Evolutionary conservation across 2,797 vertebrate genomes (phyloP).

Genomic region (Pseudochaenichthys georgianus): DNA sequence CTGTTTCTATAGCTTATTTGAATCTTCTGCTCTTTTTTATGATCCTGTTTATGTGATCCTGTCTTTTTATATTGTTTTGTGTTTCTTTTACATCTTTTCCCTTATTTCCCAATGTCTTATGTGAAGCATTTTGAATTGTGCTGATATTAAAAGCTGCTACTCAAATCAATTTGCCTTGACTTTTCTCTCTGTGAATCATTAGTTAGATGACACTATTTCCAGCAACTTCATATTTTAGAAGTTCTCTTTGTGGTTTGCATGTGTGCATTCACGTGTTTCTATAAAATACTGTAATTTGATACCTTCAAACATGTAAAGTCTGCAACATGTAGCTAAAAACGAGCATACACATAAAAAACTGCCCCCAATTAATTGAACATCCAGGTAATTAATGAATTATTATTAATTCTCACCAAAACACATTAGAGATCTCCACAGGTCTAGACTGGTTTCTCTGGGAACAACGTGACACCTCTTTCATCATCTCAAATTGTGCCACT

Average conservation of each 20-base stretch:
- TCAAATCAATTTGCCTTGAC: background rate
- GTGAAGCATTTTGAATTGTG: background rate
- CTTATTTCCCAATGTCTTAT: background rate
- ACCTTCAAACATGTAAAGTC: background rate
- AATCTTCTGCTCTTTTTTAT: background rate
- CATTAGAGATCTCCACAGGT: constrained; percentile 6
- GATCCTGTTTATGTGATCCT: background rate
- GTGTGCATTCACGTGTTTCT: background rate
- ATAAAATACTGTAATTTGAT: background rate
- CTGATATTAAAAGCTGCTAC: background rate
- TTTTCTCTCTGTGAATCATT: constrained; percentile 30
- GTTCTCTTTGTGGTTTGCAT: background rate
- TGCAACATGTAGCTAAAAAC: background rate
- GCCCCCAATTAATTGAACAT: background rate
- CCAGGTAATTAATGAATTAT: background rate
- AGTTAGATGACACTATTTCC: constrained; percentile 9
- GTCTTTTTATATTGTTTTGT: background rate
- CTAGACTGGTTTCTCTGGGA: constrained; percentile 10
- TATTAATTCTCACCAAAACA: constrained; percentile 3
- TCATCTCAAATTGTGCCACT: constrained; percentile 25
- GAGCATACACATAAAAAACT: background rate
- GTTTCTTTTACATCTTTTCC: background rate
- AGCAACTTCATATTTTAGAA: constrained; percentile 9
- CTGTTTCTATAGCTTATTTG: background rate
- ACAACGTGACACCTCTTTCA: constrained; percentile 5